Conservation (phyloP, 1,140 invertebrate species). For the Drosophila azteca region DNA sequence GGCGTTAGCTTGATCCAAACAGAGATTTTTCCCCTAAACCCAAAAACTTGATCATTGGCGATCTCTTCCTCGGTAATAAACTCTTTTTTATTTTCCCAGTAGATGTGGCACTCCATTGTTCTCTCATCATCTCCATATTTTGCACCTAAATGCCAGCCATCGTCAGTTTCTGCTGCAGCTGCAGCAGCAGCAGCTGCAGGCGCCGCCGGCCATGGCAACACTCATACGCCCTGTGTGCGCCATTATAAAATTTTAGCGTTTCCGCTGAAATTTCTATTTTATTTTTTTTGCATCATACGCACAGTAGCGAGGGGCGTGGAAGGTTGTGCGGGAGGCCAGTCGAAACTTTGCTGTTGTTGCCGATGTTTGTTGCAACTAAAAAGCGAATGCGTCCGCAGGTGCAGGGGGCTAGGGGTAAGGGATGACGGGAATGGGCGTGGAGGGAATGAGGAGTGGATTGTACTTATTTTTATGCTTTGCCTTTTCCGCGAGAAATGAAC, state of each 20-base stretch:
- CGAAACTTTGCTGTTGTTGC: slow-evolving; percentile 32
- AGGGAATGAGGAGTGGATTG: slow-evolving; percentile 4
- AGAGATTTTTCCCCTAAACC: too few relatives aligned
- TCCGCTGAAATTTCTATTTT: slow-evolving; percentile 52
- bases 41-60: too few relatives aligned
- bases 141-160: slow-evolving; percentile 7
- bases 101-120: slow-evolving; percentile 18
- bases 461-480: slow-evolving; percentile 57
- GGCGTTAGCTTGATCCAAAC: too few relatives aligned
- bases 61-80: neutral
- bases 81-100: neutral
- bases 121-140: slow-evolving; percentile 33
- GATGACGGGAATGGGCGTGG: neutral
- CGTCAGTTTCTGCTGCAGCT: neutral
- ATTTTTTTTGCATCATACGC: slow-evolving; percentile 19
- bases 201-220: slow-evolving; percentile 22
- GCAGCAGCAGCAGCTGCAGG: neutral
- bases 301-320: slow-evolving; percentile 7
- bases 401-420: neutral
- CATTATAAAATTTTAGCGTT: slow-evolving; percentile 61
- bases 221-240: slow-evolving; percentile 50
- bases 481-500: slow-evolving; percentile 44
- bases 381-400: slow-evolving; percentile 40
- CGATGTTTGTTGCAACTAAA: slow-evolving; percentile 48
- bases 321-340: neutral